Percentiles rank a stretch among this genome's conserved stretches.
These are phyloP conservation scores for Drosophila kuntzei DNA, from an alignment of 2,888 invertebrate genomes.

Conservation along the genomic window DNA sequence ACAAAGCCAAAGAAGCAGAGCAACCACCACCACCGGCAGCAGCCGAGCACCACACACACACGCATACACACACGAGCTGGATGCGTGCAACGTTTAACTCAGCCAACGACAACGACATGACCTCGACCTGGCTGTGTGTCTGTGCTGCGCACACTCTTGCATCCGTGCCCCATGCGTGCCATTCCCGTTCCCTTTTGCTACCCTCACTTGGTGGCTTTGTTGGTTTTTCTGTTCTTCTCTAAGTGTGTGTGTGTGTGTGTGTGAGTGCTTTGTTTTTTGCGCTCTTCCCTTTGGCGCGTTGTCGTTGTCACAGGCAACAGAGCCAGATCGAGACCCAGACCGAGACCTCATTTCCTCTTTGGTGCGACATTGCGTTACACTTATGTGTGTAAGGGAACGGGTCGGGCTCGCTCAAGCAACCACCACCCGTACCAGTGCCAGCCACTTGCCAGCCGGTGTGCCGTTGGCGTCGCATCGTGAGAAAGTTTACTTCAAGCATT, in stretches of 20 bases:
- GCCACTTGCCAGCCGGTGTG: constrained; percentile 74
- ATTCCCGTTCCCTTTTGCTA: constrained; percentile 62
- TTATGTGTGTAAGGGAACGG: constrained; percentile 45
- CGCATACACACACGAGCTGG: constrained; percentile 67
- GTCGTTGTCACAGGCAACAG: constrained; percentile 37
- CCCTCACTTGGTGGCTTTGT: constrained; percentile 69
- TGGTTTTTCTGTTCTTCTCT: constrained; percentile 44
- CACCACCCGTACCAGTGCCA: constrained; percentile 59
- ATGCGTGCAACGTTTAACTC: constrained; percentile 52
- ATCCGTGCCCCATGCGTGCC: constrained; percentile 79
- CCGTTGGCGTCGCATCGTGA: constrained; percentile 83
- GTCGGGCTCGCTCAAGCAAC: constrained; percentile 57
- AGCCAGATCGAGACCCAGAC: constrained; percentile 60
- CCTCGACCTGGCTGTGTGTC: constrained; percentile 69
- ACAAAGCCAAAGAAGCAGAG: constrained; percentile 51
- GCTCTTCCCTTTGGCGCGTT: constrained; percentile 64
- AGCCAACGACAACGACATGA: constrained; percentile 57
- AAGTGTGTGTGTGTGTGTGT: constrained; percentile 1
- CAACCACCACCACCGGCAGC: constrained; percentile 59
- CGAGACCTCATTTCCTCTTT: constrained; percentile 81
- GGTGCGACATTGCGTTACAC: constrained; percentile 81
- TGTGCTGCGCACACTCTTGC: constrained; percentile 66
- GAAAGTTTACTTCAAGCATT: constrained; percentile 85
- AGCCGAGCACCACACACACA: constrained; percentile 55
- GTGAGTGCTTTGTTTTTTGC: constrained; percentile 41